Conservation (phyloP, 2,113 vertebrate species). For the Vombatus ursinus region DNA sequence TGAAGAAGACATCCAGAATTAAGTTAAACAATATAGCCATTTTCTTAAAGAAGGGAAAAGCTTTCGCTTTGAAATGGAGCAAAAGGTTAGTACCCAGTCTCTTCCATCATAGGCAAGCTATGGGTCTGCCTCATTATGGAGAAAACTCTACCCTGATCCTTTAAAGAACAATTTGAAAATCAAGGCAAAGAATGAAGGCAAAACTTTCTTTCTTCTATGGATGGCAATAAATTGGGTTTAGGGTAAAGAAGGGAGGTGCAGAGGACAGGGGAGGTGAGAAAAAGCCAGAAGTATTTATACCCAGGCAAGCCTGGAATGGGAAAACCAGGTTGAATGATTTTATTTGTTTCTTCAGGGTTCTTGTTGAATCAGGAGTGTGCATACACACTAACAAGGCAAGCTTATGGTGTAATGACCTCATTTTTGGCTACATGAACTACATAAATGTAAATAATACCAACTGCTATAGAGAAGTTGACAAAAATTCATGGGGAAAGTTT, state of each 20-base stretch:
- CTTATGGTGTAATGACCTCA: neutral
- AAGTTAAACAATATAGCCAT: neutral
- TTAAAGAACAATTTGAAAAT: neutral
- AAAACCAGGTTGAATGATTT: neutral
- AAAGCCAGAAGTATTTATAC: neutral
- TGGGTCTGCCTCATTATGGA: neutral
- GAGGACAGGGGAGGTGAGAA: neutral
- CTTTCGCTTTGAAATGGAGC: neutral
- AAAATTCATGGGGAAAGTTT: neutral
- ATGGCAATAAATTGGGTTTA: neutral
- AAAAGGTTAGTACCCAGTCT: neutral
- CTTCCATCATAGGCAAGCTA: neutral
- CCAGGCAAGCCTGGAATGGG: neutral
- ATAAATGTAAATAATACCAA: neutral
- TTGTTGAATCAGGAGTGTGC: neutral
- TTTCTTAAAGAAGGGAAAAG: neutral
- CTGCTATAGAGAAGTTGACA: neutral
- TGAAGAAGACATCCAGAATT: neutral
- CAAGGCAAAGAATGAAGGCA: neutral
- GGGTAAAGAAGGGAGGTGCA: neutral
- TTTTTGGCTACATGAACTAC: neutral
- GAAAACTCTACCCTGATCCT: neutral
- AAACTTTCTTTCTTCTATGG: neutral
- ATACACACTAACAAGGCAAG: neutral
- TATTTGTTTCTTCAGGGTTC: neutral